phyloP scores from a whole-genome alignment of 2,888 invertebrate genomes.

The Deilephila porcellus region DNA sequence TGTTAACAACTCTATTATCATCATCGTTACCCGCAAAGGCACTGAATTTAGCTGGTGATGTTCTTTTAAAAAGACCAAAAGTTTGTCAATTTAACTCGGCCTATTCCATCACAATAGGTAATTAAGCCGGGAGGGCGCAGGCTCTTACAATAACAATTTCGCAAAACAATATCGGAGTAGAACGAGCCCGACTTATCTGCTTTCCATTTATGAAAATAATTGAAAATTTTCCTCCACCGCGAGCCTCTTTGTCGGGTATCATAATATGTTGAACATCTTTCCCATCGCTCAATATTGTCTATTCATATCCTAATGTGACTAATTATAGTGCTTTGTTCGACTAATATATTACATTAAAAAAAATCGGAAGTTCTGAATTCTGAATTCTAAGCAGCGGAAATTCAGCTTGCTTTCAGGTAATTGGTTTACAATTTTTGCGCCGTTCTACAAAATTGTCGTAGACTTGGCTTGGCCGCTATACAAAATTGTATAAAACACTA shows the following conservation, averaged over 20 bases:
- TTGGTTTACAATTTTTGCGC: too few species aligned
- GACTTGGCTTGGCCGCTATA: too few species aligned
- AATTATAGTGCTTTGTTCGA: too few species aligned
- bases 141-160: conserved; percentile 12
- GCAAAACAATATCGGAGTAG: background rate
- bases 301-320: too few species aligned
- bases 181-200: conserved; percentile 1
- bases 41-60: background rate
- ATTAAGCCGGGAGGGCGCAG: background rate
- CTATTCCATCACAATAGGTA: conserved; percentile 30
- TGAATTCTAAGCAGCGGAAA: too few species aligned
- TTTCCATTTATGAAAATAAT: conserved; percentile 8
- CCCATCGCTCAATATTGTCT: too few species aligned
- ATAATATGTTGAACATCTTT: too few species aligned
- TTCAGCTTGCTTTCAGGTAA: too few species aligned
- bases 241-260: background rate
- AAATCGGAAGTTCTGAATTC: too few species aligned
- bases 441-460: too few species aligned
- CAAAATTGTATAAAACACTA: too few species aligned
- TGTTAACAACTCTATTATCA: background rate
- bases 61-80: background rate
- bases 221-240: background rate
- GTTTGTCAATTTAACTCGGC: conserved; percentile 23
- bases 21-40: background rate
- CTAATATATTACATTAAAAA: too few species aligned